Evolutionary conservation across 1,140 invertebrate species (phyloP), one percentile per base, ranked within the genome.

Genomic region (Sitobion miscanthi): DNA sequence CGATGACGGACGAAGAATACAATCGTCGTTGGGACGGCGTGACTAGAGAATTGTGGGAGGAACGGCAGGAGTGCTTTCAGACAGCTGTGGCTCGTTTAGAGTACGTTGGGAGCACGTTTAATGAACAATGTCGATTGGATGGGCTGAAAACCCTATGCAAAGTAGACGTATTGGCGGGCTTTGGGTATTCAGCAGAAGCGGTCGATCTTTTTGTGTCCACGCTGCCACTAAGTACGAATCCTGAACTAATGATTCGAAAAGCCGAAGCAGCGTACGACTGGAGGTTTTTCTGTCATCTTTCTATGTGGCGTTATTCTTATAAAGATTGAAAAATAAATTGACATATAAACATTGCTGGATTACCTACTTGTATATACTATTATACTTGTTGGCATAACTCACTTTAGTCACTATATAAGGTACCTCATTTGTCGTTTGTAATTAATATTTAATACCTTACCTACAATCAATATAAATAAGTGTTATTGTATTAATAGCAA

Each of bases 201-300:
- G 91, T 93, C 9, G 91, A 93, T 30, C 82, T 93, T 17, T 93
- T 93, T 20, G 91, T 93, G 0, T 85, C 91, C 21, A n/a, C 23
- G 1, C 91, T 93, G 6, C 49, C 77, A 11, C 8, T 85, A 5
- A 93, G 91, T 23, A 42, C 57, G 0, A 54, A 93, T 21, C 91
- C 91, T 38, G 91, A 85, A 2, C 9, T 85, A 11, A 93, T 93
- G 91, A 45, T 85, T 42, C 82, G 35, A 17, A 93, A 54, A 85
- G 91, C 91, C 21, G 82, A 93, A 62, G 91, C 91, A 14, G 91
- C 35, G 11, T 93, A 93, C 82, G 91, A 85, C 21, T 93, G 91
- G 91, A 93, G 52, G 47, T 93, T 93, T 93, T 93, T 85, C 77
- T 93, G 82, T 47, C 91, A 93, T 85, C 91, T 93, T 25, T 93